A percentile compares a stretch with the other conserved stretches of the same genome.
Conservation (phyloP, 2,888 invertebrate species). For the Caenorhabditis drosophilae region DNA sequence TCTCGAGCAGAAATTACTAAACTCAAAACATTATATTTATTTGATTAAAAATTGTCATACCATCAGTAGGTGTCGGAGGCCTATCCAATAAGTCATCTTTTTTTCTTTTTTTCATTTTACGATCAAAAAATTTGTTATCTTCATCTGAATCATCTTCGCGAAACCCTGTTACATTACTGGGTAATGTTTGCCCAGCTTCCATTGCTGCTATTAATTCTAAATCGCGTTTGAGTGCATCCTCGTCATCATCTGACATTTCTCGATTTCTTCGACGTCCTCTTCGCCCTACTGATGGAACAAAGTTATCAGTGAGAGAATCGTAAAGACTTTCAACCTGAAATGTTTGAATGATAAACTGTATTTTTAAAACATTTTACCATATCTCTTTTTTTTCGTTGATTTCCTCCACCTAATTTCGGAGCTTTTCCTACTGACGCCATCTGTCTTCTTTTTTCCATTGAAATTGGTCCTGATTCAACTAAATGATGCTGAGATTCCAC, state of each 20-base stretch:
- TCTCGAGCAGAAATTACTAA: constrained; percentile 64
- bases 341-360: too few species aligned
- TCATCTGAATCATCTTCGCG: constrained; percentile 17
- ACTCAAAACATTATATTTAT: too few species aligned
- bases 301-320: constrained; percentile 67
- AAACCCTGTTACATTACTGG: constrained; percentile 24
- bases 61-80: constrained; percentile 65
- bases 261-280: constrained; percentile 41
- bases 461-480: constrained; percentile 11
- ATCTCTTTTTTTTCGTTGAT: constrained; percentile 52
- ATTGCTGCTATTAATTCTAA: constrained; percentile 40
- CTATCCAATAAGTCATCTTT: constrained; percentile 49
- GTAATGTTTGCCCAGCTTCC: constrained; percentile 30
- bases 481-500: background rate
- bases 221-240: constrained; percentile 29
- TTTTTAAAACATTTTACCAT: too few species aligned
- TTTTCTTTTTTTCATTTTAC: constrained; percentile 38
- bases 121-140: constrained; percentile 38
- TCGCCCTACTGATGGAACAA: constrained; percentile 54
- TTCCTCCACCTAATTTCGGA: constrained; percentile 50
- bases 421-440: constrained; percentile 67
- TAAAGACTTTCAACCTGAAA: constrained; percentile 59
- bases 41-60: constrained; percentile 22
- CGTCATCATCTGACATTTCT: constrained; percentile 19
- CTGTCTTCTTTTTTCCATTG: constrained; percentile 49